A percentile compares a stretch with the other conserved stretches of the same genome.
Evolutionary conservation across 2,797 vertebrate genomes (phyloP).

Genomic region (Thunnus albacares): DNA sequence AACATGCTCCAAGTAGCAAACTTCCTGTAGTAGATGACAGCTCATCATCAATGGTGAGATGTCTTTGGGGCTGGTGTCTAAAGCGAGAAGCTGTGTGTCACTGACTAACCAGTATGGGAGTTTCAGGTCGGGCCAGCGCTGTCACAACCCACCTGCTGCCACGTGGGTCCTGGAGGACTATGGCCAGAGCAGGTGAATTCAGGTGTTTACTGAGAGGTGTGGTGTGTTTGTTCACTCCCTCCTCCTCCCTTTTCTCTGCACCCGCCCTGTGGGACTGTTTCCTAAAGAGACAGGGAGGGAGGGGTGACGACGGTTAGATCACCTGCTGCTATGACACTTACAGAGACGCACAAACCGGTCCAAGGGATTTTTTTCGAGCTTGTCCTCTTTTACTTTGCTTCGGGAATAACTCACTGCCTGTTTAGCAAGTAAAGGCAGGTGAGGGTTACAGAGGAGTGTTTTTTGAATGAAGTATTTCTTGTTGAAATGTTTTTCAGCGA

Average conservation of each 20-base stretch:
- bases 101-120: conserved; percentile 60
- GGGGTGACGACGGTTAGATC: conserved; percentile 33
- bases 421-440: neutral
- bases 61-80: conserved; percentile 24
- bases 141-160: conserved; percentile 59
- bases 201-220: conserved; percentile 77
- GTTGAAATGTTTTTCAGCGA: neutral
- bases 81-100: conserved; percentile 34
- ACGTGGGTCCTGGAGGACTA: conserved; percentile 71
- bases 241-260: conserved; percentile 30
- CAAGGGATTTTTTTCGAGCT: conserved; percentile 3
- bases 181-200: conserved; percentile 61
- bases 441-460: neutral
- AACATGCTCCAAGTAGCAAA: conserved; percentile 38
- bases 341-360: conserved; percentile 52
- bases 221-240: conserved; percentile 76
- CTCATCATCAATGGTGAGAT: conserved; percentile 22
- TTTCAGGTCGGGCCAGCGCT: conserved; percentile 2
- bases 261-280: conserved; percentile 62
- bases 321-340: conserved; percentile 61
- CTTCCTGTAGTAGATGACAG: conserved; percentile 44
- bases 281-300: conserved; percentile 46
- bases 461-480: neutral
- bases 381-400: neutral
- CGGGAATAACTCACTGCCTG: neutral